Evolutionary conservation across 2,797 vertebrate species (phyloP), one percentile per base, ranked within the genome.

Genomic region (Lagocephalus sceleratus): DNA sequence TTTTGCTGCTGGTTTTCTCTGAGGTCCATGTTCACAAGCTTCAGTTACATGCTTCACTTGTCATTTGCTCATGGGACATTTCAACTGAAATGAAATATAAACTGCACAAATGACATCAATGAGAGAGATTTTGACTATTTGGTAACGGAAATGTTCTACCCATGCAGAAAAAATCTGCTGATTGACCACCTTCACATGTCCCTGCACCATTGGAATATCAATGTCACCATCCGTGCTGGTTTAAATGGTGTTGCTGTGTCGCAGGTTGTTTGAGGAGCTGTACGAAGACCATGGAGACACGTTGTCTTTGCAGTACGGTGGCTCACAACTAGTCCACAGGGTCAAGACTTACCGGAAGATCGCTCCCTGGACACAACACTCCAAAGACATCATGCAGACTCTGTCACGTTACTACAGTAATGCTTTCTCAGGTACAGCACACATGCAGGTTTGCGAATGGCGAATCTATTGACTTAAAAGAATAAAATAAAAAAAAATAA

Each of bases 281-380:
- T 99, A 99, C 42, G 97, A 99, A 85, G 97, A 98, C 79, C 97
- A 99, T 1, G 97, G 97, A 20, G 97, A 99, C 83, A 99, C 97
- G 0, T 85, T 99, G 19, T 98, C 97, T 6, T 85, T 99, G 74
- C 97, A 99, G 49, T 99, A 99, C 0, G 97, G 97, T 4, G 97
- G 97, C 38, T 99, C 97, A 66, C 97, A 99, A 83, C 92, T 99
- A 66, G 97, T 99, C 47, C 97, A 99, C 79, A 89, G 97, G 57
- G 97, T 99, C 8, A 99, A 99, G 85, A 99, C 97, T 1, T 99
- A 99, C 52, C 92, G 97, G 59, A 99, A 99, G 84, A 99, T 99
- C 15, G 97, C 97, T 1, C 97, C 97, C 0, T 99, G 96, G 97
- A 98, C 95, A 0, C 96, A 98, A 55, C 97, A 99, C 89, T 97